Evolutionary conservation across 2,888 invertebrate genomes (phyloP).

Genomic region (Charanyca ferruginea): DNA sequence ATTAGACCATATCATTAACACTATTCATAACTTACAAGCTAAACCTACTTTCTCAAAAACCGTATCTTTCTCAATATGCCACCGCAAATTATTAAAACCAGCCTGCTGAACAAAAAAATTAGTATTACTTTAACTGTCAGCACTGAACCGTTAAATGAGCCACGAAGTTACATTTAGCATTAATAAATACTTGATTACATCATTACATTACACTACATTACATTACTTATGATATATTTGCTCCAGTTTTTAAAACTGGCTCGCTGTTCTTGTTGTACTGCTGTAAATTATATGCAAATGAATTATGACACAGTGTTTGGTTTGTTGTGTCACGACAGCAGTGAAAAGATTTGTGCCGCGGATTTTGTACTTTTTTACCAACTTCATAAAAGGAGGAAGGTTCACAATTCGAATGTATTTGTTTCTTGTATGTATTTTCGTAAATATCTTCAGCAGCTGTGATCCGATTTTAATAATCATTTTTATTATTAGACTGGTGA

Average conservation of each 20-base stretch:
- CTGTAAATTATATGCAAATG: conserved; percentile 34
- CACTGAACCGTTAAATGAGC: conserved; percentile 47
- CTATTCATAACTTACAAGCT: conserved; percentile 15
- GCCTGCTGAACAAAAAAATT: conserved; percentile 20
- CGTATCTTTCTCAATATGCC: conserved; percentile 24
- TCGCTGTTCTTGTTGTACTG: conserved; percentile 19
- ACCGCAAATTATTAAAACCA: conserved; percentile 17
- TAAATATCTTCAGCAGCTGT: too few species aligned
- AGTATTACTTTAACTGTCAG: conserved; percentile 18
- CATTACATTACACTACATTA: conserved; percentile 39
- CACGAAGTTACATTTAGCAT: conserved; percentile 34
- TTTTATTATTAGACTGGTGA: too few species aligned
- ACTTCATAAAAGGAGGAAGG: too few species aligned
- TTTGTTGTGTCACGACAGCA: neutral
- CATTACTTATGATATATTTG: conserved; percentile 48
- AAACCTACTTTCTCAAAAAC: conserved; percentile 34
- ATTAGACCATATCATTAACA: conserved; percentile 10
- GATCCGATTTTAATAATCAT: too few species aligned
- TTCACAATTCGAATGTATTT: too few species aligned
- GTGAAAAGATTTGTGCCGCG: neutral
- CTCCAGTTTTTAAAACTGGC: conserved; percentile 36
- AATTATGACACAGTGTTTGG: conserved; percentile 31
- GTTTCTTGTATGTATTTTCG: too few species aligned
- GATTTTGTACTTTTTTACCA: neutral
- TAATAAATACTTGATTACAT: conserved; percentile 43